phyloP scores from a whole-genome alignment of 2,797 vertebrate species.

The Melanotaenia parkinsoni region DNA sequence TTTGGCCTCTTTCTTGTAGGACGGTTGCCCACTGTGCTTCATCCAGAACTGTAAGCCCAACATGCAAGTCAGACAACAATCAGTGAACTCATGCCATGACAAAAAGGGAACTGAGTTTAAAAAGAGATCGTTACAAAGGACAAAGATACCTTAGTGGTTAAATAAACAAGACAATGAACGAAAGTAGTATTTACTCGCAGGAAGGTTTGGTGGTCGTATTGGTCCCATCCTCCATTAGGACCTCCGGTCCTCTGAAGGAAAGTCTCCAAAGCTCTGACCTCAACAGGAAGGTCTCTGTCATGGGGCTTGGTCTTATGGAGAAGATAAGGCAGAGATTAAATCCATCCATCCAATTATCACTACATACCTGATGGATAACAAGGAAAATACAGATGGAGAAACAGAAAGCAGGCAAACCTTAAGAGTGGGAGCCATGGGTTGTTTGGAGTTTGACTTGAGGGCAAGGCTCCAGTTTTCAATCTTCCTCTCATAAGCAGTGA shows the following conservation, averaged over 20 bases:
- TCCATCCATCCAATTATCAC: not conserved
- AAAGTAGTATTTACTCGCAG: conserved; percentile 78
- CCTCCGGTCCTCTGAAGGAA: conserved; percentile 91
- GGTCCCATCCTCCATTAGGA: conserved; percentile 90
- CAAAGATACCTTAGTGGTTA: not conserved
- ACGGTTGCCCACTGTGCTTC: conserved; percentile 84
- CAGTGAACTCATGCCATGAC: not conserved
- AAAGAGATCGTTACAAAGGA: not conserved
- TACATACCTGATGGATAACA: not conserved
- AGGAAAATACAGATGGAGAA: conserved; percentile 1
- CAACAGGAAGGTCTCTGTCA: conserved; percentile 77
- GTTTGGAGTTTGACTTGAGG: conserved; percentile 68
- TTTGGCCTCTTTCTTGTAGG: conserved; percentile 85
- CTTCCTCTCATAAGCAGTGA: conserved; percentile 88
- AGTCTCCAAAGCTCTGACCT: conserved; percentile 87
- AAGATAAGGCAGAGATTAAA: conserved; percentile 2
- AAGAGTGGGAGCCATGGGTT: conserved; percentile 49
- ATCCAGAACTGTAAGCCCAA: conserved; percentile 66
- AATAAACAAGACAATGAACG: not conserved
- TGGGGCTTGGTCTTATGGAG: conserved; percentile 44
- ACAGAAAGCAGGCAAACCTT: conserved; percentile 58
- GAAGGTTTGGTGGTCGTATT: conserved; percentile 90
- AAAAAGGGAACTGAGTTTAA: not conserved
- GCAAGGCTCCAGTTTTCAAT: conserved; percentile 85
- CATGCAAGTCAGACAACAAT: not conserved